Evolutionary conservation across 2,113 vertebrate genomes (phyloP).

Genomic region (Choloepus hoffmanni): DNA sequence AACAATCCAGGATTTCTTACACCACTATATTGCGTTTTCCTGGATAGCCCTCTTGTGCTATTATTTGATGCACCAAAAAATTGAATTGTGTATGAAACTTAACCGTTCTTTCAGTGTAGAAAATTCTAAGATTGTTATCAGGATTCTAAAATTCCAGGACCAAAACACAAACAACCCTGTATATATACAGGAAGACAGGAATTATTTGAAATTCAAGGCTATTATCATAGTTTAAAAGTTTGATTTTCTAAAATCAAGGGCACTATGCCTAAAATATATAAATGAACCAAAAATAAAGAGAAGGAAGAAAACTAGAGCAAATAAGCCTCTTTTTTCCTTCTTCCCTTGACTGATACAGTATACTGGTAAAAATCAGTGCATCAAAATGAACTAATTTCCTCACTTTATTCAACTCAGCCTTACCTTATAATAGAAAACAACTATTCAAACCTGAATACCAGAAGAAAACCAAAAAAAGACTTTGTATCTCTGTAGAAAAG

Average conservation of each 20-base stretch:
- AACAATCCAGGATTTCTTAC: conserved; percentile 67
- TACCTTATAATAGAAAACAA: conserved; percentile 54
- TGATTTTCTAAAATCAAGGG: conserved; percentile 62
- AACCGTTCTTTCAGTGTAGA: conserved; percentile 46
- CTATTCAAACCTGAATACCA: conserved; percentile 28
- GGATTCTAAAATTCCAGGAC: conserved; percentile 64
- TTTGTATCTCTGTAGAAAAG: conserved; percentile 50
- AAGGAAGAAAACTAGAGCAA: conserved; percentile 52
- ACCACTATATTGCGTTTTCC: conserved; percentile 63
- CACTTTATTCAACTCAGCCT: conserved; percentile 31
- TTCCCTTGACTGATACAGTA: not conserved
- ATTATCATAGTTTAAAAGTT: conserved; percentile 54
- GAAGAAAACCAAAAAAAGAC: not conserved
- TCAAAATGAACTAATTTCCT: conserved; percentile 59
- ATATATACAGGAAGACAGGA: conserved; percentile 41
- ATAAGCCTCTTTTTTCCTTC: conserved; percentile 30
- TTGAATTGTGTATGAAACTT: conserved; percentile 60
- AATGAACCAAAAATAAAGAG: conserved; percentile 28
- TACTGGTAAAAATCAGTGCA: not conserved
- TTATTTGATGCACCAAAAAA: conserved; percentile 66
- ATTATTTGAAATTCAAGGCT: conserved; percentile 67
- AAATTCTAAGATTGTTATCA: conserved; percentile 54
- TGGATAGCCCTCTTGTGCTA: conserved; percentile 20
- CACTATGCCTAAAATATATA: conserved; percentile 36
- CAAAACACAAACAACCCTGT: conserved; percentile 39